phyloP scores from a whole-genome alignment of 1,140 invertebrate species.

The Aphelinus atriplicis region DNA sequence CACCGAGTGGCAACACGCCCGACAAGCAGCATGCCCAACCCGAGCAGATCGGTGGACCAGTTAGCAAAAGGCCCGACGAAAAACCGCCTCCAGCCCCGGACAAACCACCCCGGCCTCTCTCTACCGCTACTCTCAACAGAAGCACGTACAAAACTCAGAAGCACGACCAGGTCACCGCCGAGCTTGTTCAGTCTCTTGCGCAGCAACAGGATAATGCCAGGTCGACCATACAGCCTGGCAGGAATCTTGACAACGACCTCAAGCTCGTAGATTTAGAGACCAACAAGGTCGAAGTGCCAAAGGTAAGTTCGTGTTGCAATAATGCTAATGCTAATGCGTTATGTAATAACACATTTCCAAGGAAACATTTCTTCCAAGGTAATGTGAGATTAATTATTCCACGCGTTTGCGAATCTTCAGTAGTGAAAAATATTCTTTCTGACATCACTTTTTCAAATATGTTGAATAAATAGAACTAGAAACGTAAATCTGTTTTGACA shows the following conservation, averaged over 20 bases:
- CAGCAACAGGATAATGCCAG: slow-evolving; percentile 30
- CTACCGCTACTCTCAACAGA: slow-evolving; percentile 57
- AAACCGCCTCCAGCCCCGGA: slow-evolving; percentile 67
- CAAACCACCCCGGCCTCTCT: slow-evolving; percentile 68
- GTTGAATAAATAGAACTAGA: too few species aligned
- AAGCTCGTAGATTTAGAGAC: too few species aligned
- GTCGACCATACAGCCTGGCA: too few species aligned
- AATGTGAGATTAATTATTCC: too few species aligned
- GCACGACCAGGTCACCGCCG: slow-evolving; percentile 53
- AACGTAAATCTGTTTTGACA: too few species aligned
- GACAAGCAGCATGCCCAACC: slow-evolving; percentile 50
- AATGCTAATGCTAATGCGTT: slow-evolving; percentile 16
- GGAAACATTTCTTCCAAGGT: too few species aligned
- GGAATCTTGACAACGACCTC: too few species aligned
- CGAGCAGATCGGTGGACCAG: slow-evolving; percentile 25
- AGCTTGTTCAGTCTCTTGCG: slow-evolving; percentile 45
- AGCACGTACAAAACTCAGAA: slow-evolving; percentile 55
- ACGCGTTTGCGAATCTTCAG: too few species aligned
- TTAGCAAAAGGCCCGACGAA: slow-evolving; percentile 56
- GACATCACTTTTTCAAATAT: too few species aligned
- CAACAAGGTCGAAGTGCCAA: slow-evolving; percentile 20
- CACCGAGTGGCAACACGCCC: slow-evolving; percentile 65
- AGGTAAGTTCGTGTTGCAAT: background rate
- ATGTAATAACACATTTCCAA: background rate
- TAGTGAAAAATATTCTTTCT: too few species aligned